phyloP scores from a whole-genome alignment of 2,113 vertebrate species.

The Thryonomys swinderianus region DNA sequence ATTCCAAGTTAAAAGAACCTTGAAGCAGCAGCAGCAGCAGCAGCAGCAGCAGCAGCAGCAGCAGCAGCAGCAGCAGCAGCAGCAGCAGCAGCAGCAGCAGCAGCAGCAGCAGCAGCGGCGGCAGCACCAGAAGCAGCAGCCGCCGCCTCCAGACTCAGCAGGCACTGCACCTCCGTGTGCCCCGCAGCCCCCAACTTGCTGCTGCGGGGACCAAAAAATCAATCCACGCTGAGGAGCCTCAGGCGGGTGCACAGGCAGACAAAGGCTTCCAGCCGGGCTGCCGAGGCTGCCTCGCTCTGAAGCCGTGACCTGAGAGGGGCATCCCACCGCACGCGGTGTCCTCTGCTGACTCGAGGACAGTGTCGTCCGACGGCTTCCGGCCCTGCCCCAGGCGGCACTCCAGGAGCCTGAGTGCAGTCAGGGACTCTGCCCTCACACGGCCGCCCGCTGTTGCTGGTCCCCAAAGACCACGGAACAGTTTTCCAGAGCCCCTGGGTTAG shows the following conservation, averaged over 20 bases:
- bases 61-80: too few species aligned
- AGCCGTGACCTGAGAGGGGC: constrained; percentile 56
- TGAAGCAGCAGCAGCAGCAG: constrained; percentile 65
- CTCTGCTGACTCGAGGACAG: not conserved
- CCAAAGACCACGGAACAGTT: not conserved
- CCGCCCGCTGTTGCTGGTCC: not conserved
- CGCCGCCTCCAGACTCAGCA: not conserved
- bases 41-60: constrained; percentile 68
- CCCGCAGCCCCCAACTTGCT: constrained; percentile 73
- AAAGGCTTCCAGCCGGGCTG: constrained; percentile 83
- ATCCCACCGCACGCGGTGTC: not conserved
- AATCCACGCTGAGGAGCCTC: constrained; percentile 77
- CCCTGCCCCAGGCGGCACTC: not conserved
- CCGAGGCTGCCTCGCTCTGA: constrained; percentile 69
- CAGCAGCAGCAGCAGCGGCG: too few species aligned
- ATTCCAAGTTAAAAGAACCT: constrained; percentile 76
- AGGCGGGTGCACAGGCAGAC: constrained; percentile 79
- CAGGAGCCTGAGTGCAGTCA: not conserved
- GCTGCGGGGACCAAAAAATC: constrained; percentile 85
- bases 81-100: too few species aligned
- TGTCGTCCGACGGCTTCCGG: not conserved
- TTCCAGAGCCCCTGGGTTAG: not conserved
- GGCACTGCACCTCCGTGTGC: not conserved
- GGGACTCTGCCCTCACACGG: not conserved
- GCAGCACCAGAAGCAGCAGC: too few species aligned